A percentile compares a stretch with the other conserved stretches of the same genome.
phyloP scores from a whole-genome alignment of 2,113 vertebrate species.

The Entelurus aequoreus region DNA sequence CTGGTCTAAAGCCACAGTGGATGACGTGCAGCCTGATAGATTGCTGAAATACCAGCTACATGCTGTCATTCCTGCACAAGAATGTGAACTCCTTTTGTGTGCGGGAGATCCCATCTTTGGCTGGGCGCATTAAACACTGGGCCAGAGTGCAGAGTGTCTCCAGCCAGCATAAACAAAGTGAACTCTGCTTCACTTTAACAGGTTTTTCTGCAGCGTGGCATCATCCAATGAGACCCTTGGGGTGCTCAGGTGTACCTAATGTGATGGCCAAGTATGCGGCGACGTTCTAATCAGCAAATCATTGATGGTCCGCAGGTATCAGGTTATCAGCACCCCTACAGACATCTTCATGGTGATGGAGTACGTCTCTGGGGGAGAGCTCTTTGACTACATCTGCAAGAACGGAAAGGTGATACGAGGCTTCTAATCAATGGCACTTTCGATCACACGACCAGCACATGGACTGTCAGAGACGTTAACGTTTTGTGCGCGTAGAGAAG shows the following conservation, averaged over 20 bases:
- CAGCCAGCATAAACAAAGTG: neutral
- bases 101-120: slow-evolving; percentile 24
- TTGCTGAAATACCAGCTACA: slow-evolving; percentile 32
- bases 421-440: neutral
- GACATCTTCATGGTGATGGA: slow-evolving; percentile 99
- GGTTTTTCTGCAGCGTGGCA: no score
- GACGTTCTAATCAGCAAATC: neutral
- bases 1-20: no score
- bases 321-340: slow-evolving; percentile 98
- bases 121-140: slow-evolving; percentile 12
- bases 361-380: slow-evolving; percentile 96
- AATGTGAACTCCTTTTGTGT: slow-evolving; percentile 45
- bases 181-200: neutral
- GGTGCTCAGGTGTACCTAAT: no score
- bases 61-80: slow-evolving; percentile 41
- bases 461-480: slow-evolving; percentile 15
- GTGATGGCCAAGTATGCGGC: neutral
- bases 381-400: slow-evolving; percentile 99
- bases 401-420: slow-evolving; percentile 90
- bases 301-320: slow-evolving; percentile 78
- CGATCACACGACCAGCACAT: neutral
- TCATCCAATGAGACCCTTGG: neutral
- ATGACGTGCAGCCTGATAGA: slow-evolving; percentile 14
- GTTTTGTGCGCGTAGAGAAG: slow-evolving; percentile 16
- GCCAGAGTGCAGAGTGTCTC: slow-evolving; percentile 7